phyloP scores from a whole-genome alignment of 2,797 vertebrate species.

The Rhinatrema bivittatum region DNA sequence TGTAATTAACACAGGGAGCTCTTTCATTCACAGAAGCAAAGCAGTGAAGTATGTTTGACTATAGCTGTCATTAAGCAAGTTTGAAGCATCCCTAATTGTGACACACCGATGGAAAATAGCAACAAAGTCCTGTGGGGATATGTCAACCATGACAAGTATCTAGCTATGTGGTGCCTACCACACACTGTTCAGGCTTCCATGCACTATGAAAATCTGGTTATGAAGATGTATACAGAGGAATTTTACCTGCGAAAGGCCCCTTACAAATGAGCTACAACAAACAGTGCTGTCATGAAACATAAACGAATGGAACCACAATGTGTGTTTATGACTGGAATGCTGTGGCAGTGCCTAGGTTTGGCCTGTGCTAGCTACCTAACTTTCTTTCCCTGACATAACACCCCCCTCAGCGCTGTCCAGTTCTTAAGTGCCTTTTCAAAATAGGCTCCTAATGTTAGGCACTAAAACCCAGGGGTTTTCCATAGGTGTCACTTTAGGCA shows the following conservation, averaged over 20 bases:
- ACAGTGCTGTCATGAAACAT: too few relatives aligned
- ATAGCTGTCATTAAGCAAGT: not conserved
- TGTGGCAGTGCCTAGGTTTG: too few relatives aligned
- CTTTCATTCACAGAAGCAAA: constrained; percentile 3
- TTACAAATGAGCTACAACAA: constrained; percentile 12
- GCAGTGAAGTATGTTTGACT: not conserved
- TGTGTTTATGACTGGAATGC: too few relatives aligned
- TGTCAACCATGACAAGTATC: constrained; percentile 6
- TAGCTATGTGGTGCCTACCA: not conserved
- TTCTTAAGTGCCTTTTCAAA: too few relatives aligned
- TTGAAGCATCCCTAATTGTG: constrained; percentile 15
- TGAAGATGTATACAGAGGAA: not conserved
- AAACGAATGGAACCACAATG: too few relatives aligned
- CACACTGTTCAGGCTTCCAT: not conserved
- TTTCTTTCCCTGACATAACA: too few relatives aligned
- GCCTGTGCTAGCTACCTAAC: too few relatives aligned
- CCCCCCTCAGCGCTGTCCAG: too few relatives aligned
- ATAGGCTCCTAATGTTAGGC: too few relatives aligned
- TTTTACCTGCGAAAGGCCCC: not conserved
- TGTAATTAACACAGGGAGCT: not conserved
- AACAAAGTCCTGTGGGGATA: constrained; percentile 9
- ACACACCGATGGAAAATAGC: constrained; percentile 11
- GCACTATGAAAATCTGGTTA: not conserved
- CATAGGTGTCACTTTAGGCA: too few relatives aligned
- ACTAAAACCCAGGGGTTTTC: too few relatives aligned